Evolutionary conservation across 2,888 invertebrate species (phyloP), one percentile per base, ranked within the genome.

Genomic region (Microdon myrmicae): DNA sequence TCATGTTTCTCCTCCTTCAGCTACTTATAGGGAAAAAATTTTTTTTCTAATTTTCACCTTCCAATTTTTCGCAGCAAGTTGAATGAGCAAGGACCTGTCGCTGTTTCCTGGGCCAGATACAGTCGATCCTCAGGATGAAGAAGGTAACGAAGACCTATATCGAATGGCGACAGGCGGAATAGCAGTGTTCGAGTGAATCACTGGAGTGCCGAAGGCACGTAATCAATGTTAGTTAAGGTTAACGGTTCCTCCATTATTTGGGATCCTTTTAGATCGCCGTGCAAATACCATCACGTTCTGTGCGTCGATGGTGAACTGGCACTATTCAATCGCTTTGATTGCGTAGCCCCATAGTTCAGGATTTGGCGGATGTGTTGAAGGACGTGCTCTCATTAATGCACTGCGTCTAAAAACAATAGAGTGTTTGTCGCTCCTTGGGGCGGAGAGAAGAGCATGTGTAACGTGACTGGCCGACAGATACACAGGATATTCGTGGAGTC

Each of bases 221-320:
- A 64, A 64, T 64, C 64, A 64, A 45, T 64, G 64, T 64, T 64
- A 64, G 64, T 64, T 56, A 64, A 64, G 64, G 64, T 64, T 64
- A 64, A 64, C 64, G 58, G 56, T 58, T 53, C 56, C 28, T 41
- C 47, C 56, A 64, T 58, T 64, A 58, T 64, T 64, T 41, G 48
- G 41, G 35, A 53, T 53, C 51, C 47, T 47, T 47, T 37, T 25
- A 19, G 41, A 20, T n/a, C 34, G 41, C 19, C 43, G 29, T 35
- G 29, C 19, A 14, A 41, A 20, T 26, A 44, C 13, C 31, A 9
- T 22, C 22, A 19, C 12, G 10, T 22, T 4, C 17, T n/a, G 25
- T 32, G 10, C 4, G 3, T 17, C 19, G 8, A 5, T 12, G 3
- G 41, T 22, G 19, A 17, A 25, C 9, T 28, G 29, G 19, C 41